These are phyloP conservation scores for Hafferia zeledoni DNA, from an alignment of 2,797 vertebrate genomes.

Conservation along the genomic window DNA sequence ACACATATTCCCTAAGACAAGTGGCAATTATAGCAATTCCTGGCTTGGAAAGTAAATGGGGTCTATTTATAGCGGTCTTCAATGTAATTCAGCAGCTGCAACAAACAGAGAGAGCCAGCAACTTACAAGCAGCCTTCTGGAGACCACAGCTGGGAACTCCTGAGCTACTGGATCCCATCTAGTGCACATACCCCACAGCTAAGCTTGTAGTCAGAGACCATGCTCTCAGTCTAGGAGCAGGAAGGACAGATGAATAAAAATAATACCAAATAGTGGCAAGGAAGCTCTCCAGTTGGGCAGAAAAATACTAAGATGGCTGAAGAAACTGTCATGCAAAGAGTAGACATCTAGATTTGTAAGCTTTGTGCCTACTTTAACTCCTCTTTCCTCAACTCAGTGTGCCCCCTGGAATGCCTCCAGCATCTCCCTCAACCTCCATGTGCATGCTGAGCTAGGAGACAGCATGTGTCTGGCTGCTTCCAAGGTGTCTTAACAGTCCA, in stretches of 20 bases:
- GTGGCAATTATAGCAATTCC: not conserved
- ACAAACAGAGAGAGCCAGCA: not conserved
- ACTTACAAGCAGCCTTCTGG: not conserved
- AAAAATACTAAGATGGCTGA: not conserved
- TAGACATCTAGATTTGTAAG: fast-evolving
- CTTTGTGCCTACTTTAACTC: not conserved
- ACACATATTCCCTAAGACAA: not conserved
- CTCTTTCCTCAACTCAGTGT: not conserved
- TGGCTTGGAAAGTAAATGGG: not conserved
- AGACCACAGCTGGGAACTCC: not conserved
- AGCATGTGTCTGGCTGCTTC: not conserved
- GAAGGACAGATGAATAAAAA: not conserved
- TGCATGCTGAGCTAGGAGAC: not conserved
- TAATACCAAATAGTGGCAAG: too few species aligned
- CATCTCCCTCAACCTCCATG: not conserved
- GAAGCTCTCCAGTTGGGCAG: not conserved
- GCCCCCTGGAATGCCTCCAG: not conserved
- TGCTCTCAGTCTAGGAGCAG: not conserved
- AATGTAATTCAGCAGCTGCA: slow-evolving; percentile 40
- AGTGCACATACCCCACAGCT: not conserved
- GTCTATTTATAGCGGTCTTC: not conserved
- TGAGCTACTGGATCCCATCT: not conserved
- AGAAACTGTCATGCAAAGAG: not conserved
- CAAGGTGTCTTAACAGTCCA: not conserved
- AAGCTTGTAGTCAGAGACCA: not conserved